Percentiles rank a stretch among this genome's conserved stretches.
phyloP scores from a whole-genome alignment of 1,140 invertebrate species.

The Drosophila nigrodunni region DNA sequence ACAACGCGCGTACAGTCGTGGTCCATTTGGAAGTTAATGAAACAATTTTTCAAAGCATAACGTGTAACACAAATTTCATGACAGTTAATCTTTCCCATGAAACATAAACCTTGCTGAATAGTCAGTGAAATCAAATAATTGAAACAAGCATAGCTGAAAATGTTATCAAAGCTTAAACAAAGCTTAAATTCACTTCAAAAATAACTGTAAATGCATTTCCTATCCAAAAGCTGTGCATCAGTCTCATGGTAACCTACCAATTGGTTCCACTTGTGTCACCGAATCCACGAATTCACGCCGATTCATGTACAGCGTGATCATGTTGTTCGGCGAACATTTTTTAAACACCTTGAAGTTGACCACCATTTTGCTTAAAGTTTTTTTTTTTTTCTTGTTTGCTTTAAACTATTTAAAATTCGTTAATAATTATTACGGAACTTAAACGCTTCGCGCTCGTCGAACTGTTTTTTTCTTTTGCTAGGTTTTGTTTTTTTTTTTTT shows the following conservation, averaged over 20 bases:
- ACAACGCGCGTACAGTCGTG: too few species aligned
- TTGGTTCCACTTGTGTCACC: constrained; percentile 95
- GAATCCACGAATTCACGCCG: constrained; percentile 99
- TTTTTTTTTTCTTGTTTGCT: constrained; percentile 4
- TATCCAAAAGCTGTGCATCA: neutral
- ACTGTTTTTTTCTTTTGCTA: neutral
- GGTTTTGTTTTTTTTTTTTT: neutral
- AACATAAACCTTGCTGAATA: too few species aligned
- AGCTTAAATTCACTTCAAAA: too few species aligned
- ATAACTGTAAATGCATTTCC: too few species aligned
- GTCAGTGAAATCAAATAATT: too few species aligned
- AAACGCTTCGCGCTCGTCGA: constrained; percentile 45
- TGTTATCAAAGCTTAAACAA: too few species aligned
- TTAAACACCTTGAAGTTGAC: constrained; percentile 97
- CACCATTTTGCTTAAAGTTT: constrained; percentile 87
- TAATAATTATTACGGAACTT: neutral
- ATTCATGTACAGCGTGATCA: constrained; percentile 97
- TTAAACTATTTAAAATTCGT: neutral
- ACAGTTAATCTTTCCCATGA: too few species aligned
- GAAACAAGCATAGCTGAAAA: too few species aligned
- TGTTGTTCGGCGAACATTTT: constrained; percentile 97
- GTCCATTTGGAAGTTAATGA: too few species aligned
- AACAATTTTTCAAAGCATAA: neutral
- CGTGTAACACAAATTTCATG: too few species aligned
- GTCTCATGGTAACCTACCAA: constrained; percentile 88